phyloP scores from a whole-genome alignment of 1,140 invertebrate genomes.

The Philotrypesis tridentata region DNA sequence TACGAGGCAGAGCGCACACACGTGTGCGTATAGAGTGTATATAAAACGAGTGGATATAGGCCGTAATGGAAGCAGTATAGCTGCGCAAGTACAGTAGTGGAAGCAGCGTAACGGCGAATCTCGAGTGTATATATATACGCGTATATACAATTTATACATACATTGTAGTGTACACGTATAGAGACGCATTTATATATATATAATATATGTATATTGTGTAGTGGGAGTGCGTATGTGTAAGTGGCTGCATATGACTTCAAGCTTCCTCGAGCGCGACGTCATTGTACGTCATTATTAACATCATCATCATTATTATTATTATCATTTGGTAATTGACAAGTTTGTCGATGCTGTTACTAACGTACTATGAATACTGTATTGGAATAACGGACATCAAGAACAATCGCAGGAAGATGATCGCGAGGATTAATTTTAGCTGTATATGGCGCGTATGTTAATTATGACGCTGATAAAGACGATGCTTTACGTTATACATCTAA shows the following conservation, averaged over 20 bases:
- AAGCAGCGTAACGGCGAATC: background rate
- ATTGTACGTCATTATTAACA: too few relatives aligned
- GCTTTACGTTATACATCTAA: too few relatives aligned
- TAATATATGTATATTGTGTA: background rate
- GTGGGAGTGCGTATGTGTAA: background rate
- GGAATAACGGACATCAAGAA: background rate
- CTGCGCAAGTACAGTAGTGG: too few relatives aligned
- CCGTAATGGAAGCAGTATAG: background rate
- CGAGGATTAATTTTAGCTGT: background rate
- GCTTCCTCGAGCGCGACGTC: background rate
- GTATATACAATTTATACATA: too few relatives aligned
- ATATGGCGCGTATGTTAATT: too few relatives aligned
- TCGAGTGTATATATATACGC: background rate
- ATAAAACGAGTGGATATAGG: background rate
- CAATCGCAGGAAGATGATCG: too few relatives aligned
- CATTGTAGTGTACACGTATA: background rate
- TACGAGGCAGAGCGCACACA: too few relatives aligned
- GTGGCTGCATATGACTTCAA: background rate
- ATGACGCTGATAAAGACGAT: too few relatives aligned
- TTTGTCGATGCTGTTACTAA: background rate
- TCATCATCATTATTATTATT: background rate
- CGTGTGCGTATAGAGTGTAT: background rate
- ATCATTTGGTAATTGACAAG: slow-evolving; percentile 8
- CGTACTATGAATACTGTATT: too few relatives aligned
- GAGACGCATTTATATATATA: too few relatives aligned